phyloP scores from a whole-genome alignment of 2,888 invertebrate species.

The Bombylius discolor region DNA sequence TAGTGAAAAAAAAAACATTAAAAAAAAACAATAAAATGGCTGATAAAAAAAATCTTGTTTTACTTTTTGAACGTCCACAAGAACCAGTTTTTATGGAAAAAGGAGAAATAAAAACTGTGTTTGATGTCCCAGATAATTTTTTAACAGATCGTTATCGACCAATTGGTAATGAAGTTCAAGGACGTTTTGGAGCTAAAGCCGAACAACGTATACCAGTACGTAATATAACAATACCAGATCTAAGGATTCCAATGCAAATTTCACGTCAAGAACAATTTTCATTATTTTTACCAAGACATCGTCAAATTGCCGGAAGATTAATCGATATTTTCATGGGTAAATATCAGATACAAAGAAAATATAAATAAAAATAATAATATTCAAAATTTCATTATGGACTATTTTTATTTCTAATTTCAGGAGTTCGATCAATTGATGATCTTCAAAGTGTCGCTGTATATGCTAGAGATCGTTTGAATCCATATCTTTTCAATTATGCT shows the following conservation, averaged over 20 bases:
- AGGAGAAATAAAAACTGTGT: constrained; percentile 42
- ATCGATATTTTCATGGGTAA: constrained; percentile 51
- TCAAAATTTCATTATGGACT: not conserved
- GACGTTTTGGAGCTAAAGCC: constrained; percentile 42
- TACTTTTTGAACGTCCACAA: constrained; percentile 55
- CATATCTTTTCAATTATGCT: constrained; percentile 62
- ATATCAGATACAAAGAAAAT: not conserved
- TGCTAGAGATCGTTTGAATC: constrained; percentile 56
- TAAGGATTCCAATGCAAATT: constrained; percentile 43
- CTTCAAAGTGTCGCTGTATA: constrained; percentile 50
- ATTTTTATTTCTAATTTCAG: constrained; percentile 21
- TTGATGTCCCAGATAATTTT: constrained; percentile 46
- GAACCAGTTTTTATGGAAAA: constrained; percentile 62
- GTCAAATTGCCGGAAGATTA: constrained; percentile 46
- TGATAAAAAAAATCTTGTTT: constrained; percentile 39
- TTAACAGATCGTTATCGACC: constrained; percentile 38
- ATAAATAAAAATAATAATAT: constrained; percentile 10
- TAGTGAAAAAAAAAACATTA: too few relatives aligned
- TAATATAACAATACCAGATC: constrained; percentile 47
- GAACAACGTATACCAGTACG: constrained; percentile 39
- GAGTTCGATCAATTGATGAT: constrained; percentile 54
- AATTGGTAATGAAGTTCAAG: constrained; percentile 36
- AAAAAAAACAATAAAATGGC: constrained; percentile 13
- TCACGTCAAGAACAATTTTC: constrained; percentile 50
- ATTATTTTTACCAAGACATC: constrained; percentile 50